phyloP scores from a whole-genome alignment of 2,113 vertebrate genomes.

The Pomatorhinus ruficollis region DNA sequence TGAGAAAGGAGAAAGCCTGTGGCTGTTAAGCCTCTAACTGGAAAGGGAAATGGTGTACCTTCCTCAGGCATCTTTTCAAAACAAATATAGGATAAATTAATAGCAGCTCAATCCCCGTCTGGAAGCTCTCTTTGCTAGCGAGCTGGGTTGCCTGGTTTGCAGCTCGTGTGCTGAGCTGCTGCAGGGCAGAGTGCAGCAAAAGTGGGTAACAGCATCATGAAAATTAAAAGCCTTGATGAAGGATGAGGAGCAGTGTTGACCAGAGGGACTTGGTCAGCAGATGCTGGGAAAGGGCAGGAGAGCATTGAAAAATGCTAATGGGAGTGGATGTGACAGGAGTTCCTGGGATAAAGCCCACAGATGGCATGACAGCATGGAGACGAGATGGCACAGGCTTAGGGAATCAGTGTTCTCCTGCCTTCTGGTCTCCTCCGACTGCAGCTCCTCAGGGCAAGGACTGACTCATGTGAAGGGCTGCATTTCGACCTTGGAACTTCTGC shows the following conservation, averaged over 20 bases:
- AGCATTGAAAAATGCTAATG: background rate
- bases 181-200: background rate
- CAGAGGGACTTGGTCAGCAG: background rate
- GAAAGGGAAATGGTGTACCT: constrained; percentile 11
- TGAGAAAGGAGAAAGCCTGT: background rate
- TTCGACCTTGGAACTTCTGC: background rate
- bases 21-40: constrained; percentile 12
- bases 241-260: background rate
- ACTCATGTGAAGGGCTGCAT: background rate
- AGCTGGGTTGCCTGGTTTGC: background rate
- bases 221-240: background rate
- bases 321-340: background rate
- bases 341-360: background rate
- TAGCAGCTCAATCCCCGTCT: background rate
- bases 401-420: background rate
- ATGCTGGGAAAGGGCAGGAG: background rate
- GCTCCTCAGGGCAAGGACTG: background rate
- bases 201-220: background rate
- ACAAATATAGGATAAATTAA: constrained; percentile 44
- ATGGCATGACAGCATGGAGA: background rate
- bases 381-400: background rate
- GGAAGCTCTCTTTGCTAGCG: background rate
- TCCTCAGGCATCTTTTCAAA: constrained; percentile 37
- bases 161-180: background rate
- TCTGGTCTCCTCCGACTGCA: background rate